A percentile compares a stretch with the other conserved stretches of the same genome.
Conservation (phyloP, 2,113 vertebrate species). For the Mustela lutreola region DNA sequence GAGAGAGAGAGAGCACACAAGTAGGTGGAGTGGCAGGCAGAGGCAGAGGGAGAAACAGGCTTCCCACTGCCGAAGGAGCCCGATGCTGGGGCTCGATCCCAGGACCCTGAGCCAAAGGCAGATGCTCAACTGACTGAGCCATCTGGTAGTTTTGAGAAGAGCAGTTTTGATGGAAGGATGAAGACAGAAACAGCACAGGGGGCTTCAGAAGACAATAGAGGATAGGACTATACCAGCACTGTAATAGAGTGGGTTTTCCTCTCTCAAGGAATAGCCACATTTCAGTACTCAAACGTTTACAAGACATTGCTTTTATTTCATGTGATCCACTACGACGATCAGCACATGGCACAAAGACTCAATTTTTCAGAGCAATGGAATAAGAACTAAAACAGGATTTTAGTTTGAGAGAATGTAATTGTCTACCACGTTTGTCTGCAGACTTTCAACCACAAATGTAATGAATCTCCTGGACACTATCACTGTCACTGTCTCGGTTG, state of each 20-base stretch:
- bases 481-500: fast-evolving
- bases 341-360: not conserved
- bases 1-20: too few relatives aligned
- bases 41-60: too few relatives aligned
- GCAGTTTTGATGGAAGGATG: not conserved
- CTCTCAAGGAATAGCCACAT: not conserved
- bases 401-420: not conserved
- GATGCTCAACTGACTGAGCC: too few relatives aligned
- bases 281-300: not conserved
- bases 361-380: slow-evolving; percentile 1
- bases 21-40: too few relatives aligned
- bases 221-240: not conserved
- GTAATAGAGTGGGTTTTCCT: not conserved
- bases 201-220: not conserved
- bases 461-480: not conserved
- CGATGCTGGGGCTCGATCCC: too few relatives aligned
- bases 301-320: not conserved
- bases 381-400: slow-evolving; percentile 29
- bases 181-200: not conserved
- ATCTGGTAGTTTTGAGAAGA: not conserved
- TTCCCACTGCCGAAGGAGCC: too few relatives aligned
- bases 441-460: not conserved
- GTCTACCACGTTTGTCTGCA: not conserved
- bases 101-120: too few relatives aligned
- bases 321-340: not conserved